phyloP scores from a whole-genome alignment of 53 echinoderm and acorn worm genomes.

The Apostichopus leukothele region DNA sequence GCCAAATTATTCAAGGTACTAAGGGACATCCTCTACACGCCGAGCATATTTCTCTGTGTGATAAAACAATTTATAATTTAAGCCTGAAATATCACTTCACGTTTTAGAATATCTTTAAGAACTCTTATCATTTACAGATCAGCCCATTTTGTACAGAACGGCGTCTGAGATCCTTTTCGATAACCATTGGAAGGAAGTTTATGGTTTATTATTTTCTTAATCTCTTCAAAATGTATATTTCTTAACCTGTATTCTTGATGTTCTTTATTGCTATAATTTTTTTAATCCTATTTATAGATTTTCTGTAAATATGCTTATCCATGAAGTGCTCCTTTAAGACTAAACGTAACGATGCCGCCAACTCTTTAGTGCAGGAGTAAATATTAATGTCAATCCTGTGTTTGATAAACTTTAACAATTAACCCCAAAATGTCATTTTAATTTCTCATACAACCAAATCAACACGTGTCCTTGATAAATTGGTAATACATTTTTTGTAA shows the following conservation, averaged over 20 bases:
- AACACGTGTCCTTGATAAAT: too few relatives aligned
- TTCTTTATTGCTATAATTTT: not conserved
- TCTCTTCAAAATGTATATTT: not conserved
- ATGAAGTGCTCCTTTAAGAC: too few relatives aligned
- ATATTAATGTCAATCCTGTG: too few relatives aligned
- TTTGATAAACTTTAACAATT: too few relatives aligned
- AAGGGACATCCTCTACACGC: not conserved
- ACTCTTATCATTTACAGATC: not conserved
- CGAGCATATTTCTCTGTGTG: not conserved
- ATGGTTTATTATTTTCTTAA: constrained; percentile 4
- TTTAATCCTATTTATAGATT: not conserved
- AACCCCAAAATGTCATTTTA: too few relatives aligned
- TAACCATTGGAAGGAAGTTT: not conserved
- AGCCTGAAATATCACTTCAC: not conserved
- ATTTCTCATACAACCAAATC: too few relatives aligned
- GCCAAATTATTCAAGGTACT: not conserved
- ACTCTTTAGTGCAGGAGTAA: too few relatives aligned
- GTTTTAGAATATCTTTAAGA: constrained; percentile 24
- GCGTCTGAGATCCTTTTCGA: too few relatives aligned
- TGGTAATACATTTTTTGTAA: too few relatives aligned
- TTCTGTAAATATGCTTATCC: not conserved
- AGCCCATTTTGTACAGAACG: not conserved
- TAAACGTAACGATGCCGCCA: too few relatives aligned
- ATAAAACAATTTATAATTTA: not conserved
- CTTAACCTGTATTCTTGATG: not conserved